These are phyloP conservation scores for Dysmachus trigonus DNA, from an alignment of 2,888 invertebrate species.

Conservation along the genomic window DNA sequence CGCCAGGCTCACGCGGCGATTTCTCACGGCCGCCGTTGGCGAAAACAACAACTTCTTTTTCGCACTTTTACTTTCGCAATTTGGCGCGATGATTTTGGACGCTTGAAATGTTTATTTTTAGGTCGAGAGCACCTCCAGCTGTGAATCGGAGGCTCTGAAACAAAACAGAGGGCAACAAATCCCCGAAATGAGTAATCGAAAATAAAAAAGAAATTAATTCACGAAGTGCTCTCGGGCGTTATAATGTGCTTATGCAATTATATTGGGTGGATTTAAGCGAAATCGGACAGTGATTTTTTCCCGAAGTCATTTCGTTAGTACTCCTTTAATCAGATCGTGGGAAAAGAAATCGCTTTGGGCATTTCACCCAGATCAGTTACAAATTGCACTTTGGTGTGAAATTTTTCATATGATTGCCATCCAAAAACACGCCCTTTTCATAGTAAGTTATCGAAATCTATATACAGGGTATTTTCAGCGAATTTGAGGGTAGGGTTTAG, in stretches of 20 bases:
- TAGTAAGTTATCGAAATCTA: background rate
- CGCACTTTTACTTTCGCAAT: slow-evolving; percentile 33
- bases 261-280: slow-evolving; percentile 23
- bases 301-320: background rate
- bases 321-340: slow-evolving; percentile 12
- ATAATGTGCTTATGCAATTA: slow-evolving; percentile 36
- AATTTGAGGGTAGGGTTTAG: no score
- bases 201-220: slow-evolving; percentile 17
- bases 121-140: background rate
- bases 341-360: background rate
- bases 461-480: background rate
- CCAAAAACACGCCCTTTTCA: background rate
- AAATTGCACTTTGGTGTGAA: background rate
- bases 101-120: background rate
- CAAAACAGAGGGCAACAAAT: background rate
- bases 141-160: background rate
- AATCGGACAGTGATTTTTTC: background rate
- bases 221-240: slow-evolving; percentile 21
- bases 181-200: slow-evolving; percentile 22
- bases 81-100: background rate
- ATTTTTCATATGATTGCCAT: background rate
- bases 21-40: background rate
- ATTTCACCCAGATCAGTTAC: background rate
- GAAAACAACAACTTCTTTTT: background rate
- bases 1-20: background rate